Evolutionary conservation across 1,140 invertebrate genomes (phyloP), one percentile per base, ranked within the genome.

Genomic region (Psix sp.): DNA sequence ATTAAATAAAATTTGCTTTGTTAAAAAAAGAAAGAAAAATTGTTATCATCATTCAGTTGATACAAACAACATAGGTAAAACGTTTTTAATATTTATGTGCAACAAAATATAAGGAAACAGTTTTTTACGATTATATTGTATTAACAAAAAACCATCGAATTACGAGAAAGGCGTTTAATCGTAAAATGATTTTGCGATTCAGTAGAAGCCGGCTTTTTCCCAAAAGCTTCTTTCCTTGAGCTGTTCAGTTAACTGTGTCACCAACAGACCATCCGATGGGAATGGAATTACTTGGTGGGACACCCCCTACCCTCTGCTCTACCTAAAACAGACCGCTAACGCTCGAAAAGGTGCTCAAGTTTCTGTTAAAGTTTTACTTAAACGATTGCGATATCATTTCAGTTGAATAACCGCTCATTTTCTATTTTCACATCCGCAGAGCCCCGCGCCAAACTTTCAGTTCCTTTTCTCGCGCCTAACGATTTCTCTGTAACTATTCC

Each of bases 291-390:
- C 65, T 72, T 59, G 57, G 36, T 45, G 52, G 59, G 59, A 63
- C 48, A 4, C 40, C 49, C 40, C 26, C 51, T 24, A 7, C 21
- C 21, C 5, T 14, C 33, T 14, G 5, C 6, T 10, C 52, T 46
- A 74, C 63, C 71, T 63, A 74, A 63, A 74, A 67, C 71, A 68
- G 63, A 74, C 71, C 59, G 70, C 65, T 54, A 72, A 71, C 67
- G 67, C 67, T 71, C 46, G 59, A 63, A 72, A 77, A 80, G 74
- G 67, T 72, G 77, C 77, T 81, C 76, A 80, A 82, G 76, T 79
- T 68, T 80, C 52, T 73, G 66, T 73, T 72, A 80, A 79, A 79
- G 78, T 82, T 82, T 82, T 73, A 70, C 76, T 65, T 76, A 82
- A 82, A 82, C 74, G 78, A 70, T 49, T 52, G 51, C 59, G 77